A percentile compares a stretch with the other conserved stretches of the same genome.
phyloP scores from a whole-genome alignment of 2,888 invertebrate genomes.

The Ernsta delagoae region DNA sequence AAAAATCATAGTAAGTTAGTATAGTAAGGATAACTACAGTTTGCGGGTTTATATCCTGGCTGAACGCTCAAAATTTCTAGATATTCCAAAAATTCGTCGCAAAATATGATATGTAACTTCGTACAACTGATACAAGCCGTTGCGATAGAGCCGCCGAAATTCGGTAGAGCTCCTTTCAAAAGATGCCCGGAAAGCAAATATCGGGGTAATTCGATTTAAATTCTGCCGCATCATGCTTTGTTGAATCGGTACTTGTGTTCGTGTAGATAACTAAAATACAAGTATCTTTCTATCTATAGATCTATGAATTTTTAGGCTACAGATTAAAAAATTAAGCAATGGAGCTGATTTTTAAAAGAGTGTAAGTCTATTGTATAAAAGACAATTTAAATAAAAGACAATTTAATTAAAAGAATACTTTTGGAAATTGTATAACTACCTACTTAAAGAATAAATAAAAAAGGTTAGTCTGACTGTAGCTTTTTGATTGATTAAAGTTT shows the following conservation, averaged over 20 bases:
- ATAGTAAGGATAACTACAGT: no score
- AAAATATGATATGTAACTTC: background rate
- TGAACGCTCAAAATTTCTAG: background rate
- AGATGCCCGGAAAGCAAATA: conserved; percentile 6
- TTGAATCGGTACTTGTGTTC: background rate
- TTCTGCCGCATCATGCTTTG: conserved; percentile 6
- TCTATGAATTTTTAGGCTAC: background rate
- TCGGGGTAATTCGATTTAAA: conserved; percentile 8
- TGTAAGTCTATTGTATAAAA: background rate
- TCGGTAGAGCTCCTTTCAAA: conserved; percentile 1
- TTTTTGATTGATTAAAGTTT: no score
- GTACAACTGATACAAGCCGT: conserved; percentile 1
- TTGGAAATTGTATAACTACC: no score
- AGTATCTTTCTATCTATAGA: background rate
- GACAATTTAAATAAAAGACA: no score
- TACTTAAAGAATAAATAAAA: no score
- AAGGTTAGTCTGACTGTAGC: no score
- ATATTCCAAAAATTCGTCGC: background rate
- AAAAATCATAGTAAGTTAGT: no score
- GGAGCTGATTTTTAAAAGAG: background rate
- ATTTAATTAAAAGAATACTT: no score
- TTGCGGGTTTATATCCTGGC: background rate
- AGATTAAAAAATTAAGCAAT: background rate
- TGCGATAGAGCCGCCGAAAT: background rate
- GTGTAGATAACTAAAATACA: background rate